These are phyloP conservation scores for Labeo rohita DNA, from an alignment of 2,113 vertebrate genomes.

Conservation along the genomic window DNA sequence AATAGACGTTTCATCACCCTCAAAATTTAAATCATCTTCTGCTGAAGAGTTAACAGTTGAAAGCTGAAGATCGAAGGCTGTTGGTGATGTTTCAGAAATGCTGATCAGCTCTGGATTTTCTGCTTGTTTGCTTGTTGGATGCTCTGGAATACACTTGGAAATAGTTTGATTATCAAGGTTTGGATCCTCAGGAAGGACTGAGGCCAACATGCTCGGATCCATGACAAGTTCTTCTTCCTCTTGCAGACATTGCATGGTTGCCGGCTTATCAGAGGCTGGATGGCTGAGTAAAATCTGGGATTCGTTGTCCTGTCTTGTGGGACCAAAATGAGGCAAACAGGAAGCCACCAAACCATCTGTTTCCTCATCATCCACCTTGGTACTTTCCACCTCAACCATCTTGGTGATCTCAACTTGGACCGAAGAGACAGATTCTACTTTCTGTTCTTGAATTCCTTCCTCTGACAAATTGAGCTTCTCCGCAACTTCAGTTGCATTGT, in stretches of 20 bases:
- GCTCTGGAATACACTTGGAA: background rate
- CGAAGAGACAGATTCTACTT: background rate
- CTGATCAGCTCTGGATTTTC: background rate
- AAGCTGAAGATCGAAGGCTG: background rate
- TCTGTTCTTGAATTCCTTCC: constrained; percentile 35
- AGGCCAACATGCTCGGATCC: constrained; percentile 42
- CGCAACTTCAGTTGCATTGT: background rate
- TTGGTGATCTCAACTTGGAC: constrained; percentile 35
- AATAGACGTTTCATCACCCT: background rate
- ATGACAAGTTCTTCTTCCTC: constrained; percentile 16
- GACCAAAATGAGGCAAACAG: constrained; percentile 22
- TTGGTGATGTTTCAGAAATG: background rate
- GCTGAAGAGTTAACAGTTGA: constrained; percentile 24
- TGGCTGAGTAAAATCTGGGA: constrained; percentile 29
- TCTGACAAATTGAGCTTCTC: constrained; percentile 9
- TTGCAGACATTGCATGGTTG: constrained; percentile 10
- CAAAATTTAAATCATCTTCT: background rate
- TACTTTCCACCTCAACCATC: constrained; percentile 23
- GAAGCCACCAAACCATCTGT: constrained; percentile 40
- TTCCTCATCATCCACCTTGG: constrained; percentile 51
- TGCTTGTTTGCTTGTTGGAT: background rate
- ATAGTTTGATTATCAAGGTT: background rate
- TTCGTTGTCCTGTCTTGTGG: constrained; percentile 45
- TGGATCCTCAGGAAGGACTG: constrained; percentile 50
- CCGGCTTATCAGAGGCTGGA: constrained; percentile 26